Percentiles rank a stretch among this genome's conserved stretches.
These are phyloP conservation scores for Cheilosia grossa DNA, from an alignment of 2,888 invertebrate species.

Conservation along the genomic window DNA sequence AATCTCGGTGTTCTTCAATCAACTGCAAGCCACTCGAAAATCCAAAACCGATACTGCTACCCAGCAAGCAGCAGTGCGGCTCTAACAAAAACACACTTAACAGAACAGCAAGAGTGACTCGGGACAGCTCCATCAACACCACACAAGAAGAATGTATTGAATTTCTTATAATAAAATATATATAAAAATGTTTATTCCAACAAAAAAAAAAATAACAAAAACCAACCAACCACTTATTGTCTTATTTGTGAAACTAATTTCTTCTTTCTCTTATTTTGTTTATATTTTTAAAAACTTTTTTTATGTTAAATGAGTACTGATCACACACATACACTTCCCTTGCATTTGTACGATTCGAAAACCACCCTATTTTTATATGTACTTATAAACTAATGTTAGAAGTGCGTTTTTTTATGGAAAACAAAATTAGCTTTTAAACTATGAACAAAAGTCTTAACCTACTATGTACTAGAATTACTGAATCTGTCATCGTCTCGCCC, in stretches of 20 bases:
- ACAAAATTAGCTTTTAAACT: constrained; percentile 30
- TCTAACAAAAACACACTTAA: not conserved
- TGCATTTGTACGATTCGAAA: constrained; percentile 32
- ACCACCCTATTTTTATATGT: constrained; percentile 22
- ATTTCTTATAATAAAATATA: constrained; percentile 81
- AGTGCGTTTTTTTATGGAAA: constrained; percentile 24
- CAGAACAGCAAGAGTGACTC: constrained; percentile 9
- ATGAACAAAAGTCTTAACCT: constrained; percentile 43
- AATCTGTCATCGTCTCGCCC: constrained; percentile 23
- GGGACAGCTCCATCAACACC: constrained; percentile 59
- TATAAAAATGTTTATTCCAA: constrained; percentile 80
- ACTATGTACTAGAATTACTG: constrained; percentile 33
- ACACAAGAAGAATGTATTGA: constrained; percentile 82
- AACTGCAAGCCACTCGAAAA: not conserved
- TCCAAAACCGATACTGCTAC: not conserved
- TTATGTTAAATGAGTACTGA: constrained; percentile 59
- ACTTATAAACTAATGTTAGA: constrained; percentile 35
- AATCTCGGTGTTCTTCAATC: constrained; percentile 40
- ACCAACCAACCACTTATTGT: constrained; percentile 77
- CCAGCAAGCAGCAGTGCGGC: not conserved
- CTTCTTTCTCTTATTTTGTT: constrained; percentile 61
- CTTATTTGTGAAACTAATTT: constrained; percentile 79
- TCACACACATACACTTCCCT: constrained; percentile 19
- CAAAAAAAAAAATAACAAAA: constrained; percentile 76
- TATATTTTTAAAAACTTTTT: constrained; percentile 50